Percentiles rank a stretch among this genome's conserved stretches.
phyloP scores from a whole-genome alignment of 2,113 vertebrate species.

The Plestiodon gilberti region DNA sequence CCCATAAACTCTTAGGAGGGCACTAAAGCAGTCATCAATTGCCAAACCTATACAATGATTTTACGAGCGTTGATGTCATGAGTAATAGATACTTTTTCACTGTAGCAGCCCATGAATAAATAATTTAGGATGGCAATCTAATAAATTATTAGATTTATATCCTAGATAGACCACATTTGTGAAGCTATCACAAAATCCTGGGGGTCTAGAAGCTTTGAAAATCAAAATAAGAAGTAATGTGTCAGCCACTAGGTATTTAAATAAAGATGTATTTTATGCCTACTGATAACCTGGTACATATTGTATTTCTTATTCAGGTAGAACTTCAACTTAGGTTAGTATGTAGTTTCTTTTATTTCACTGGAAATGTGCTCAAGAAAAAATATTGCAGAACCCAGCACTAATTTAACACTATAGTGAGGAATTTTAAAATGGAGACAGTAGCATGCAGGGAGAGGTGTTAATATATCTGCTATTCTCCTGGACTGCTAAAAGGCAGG shows the following conservation, averaged over 20 bases:
- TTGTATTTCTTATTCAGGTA: constrained; percentile 7
- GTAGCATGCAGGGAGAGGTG: not conserved
- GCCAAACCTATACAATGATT: constrained; percentile 20
- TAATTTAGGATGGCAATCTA: constrained; percentile 1
- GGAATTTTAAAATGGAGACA: not conserved
- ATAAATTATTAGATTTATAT: constrained; percentile 36
- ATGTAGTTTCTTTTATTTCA: not conserved
- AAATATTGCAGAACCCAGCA: not conserved
- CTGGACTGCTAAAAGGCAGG: too few relatives aligned
- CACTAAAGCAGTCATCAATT: not conserved
- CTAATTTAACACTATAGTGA: not conserved
- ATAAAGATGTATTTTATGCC: not conserved
- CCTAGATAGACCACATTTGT: not conserved
- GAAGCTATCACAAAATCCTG: not conserved
- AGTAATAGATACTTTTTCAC: constrained; percentile 29
- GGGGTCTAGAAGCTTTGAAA: constrained; percentile 10
- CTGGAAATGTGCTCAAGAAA: not conserved
- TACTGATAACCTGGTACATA: not conserved
- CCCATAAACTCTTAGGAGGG: not conserved
- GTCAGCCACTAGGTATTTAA: not conserved
- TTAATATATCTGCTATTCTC: too few relatives aligned
- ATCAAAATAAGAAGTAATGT: constrained; percentile 10
- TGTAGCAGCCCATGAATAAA: not conserved
- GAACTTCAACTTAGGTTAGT: not conserved
- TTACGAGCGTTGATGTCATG: not conserved